Conservation (phyloP, 1,140 invertebrate genomes). For the Conus ventricosus region DNA sequence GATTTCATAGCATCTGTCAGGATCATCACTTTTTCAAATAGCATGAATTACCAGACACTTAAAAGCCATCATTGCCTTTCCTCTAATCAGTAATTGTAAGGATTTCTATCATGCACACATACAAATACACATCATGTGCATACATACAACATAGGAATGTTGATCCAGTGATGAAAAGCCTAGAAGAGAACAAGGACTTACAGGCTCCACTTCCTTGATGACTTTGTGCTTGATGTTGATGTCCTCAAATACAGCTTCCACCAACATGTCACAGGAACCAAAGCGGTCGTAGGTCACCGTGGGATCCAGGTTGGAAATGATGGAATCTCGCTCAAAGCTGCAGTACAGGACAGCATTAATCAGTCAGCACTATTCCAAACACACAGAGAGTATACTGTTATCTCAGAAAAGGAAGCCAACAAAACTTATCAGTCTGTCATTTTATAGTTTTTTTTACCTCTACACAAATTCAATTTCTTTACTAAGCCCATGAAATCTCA, state of each 20-base stretch:
- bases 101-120: too few species aligned
- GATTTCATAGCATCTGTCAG: too few species aligned
- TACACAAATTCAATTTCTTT: too few species aligned
- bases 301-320: slow-evolving; percentile 85
- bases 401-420: neutral
- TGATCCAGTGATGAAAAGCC: too few species aligned
- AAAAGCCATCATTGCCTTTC: too few species aligned
- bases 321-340: slow-evolving; percentile 87
- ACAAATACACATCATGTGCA: too few species aligned
- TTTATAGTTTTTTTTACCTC: neutral
- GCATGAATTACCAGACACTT: too few species aligned
- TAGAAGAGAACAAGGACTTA: slow-evolving; percentile 36
- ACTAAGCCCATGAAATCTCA: too few species aligned
- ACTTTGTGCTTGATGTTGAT: slow-evolving; percentile 97
- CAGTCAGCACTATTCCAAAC: neutral
- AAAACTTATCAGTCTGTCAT: neutral
- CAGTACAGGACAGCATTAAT: slow-evolving; percentile 12
- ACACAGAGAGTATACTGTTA: neutral
- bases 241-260: slow-evolving; percentile 99
- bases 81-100: too few species aligned
- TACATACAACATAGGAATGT: too few species aligned
- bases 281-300: slow-evolving; percentile 92
- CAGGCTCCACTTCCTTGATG: slow-evolving; percentile 94
- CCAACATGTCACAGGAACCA: slow-evolving; percentile 93
- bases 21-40: too few species aligned